These are phyloP conservation scores for Eulemur albifrons DNA, from an alignment of 2,797 vertebrate genomes.

Conservation along the genomic window DNA sequence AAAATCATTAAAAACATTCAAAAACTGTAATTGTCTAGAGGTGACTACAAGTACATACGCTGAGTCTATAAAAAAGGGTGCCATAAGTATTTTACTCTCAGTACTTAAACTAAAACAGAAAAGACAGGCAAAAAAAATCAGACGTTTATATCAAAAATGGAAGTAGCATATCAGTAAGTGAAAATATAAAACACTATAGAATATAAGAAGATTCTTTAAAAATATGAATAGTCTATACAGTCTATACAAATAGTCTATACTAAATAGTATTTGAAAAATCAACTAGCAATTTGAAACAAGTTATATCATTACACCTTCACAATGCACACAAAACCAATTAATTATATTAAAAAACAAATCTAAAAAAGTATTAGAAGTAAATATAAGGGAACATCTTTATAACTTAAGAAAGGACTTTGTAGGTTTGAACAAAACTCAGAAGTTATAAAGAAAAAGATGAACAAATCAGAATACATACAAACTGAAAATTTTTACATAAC, in stretches of 20 bases:
- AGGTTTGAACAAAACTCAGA: neutral
- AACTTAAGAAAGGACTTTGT: neutral
- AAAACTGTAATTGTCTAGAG: neutral
- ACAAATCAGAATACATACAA: neutral
- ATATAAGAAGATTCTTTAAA: neutral
- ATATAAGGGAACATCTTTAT: neutral
- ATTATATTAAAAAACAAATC: neutral
- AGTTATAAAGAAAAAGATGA: constrained; percentile 4
- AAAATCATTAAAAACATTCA: neutral
- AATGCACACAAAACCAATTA: neutral
- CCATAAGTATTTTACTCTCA: neutral
- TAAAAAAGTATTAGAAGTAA: neutral
- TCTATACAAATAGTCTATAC: neutral
- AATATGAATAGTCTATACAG: neutral
- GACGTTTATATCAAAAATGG: neutral
- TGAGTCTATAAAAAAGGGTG: neutral
- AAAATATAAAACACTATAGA: neutral
- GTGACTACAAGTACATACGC: neutral
- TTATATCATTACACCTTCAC: neutral
- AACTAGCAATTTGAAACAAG: neutral
- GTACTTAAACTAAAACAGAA: neutral
- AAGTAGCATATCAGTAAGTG: neutral
- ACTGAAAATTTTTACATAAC: neutral
- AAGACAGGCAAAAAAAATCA: neutral
- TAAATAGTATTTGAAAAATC: neutral